Evolutionary conservation across 2,797 vertebrate species (phyloP).

Genomic region (Alcedo atthis): DNA sequence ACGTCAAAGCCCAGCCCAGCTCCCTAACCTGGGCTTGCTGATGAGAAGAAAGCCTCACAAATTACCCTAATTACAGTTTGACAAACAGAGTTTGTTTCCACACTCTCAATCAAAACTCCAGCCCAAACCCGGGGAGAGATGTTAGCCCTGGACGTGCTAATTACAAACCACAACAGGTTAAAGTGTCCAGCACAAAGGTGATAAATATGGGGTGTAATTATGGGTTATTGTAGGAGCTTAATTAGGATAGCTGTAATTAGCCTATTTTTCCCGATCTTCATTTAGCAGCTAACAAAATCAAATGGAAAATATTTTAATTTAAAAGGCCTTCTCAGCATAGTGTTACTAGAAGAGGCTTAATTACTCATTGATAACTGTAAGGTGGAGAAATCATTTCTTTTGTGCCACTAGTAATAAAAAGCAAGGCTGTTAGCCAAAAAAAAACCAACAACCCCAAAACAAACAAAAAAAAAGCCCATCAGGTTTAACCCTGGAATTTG

Average conservation of each 20-base stretch:
- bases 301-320: slow-evolving; percentile 54
- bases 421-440: not conserved
- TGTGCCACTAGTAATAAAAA: not conserved
- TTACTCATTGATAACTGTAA: not conserved
- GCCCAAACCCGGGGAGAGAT: not conserved
- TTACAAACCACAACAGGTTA: slow-evolving; percentile 77
- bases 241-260: slow-evolving; percentile 66
- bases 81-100: not conserved
- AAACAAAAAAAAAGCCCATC: not conserved
- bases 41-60: not conserved
- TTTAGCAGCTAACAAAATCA: slow-evolving; percentile 50
- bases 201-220: slow-evolving; percentile 76
- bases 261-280: slow-evolving; percentile 31
- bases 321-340: not conserved
- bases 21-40: not conserved
- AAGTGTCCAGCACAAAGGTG: slow-evolving; percentile 78
- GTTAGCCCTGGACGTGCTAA: slow-evolving; percentile 16
- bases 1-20: not conserved
- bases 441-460: not conserved
- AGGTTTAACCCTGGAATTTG: not conserved
- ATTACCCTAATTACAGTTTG: slow-evolving; percentile 2
- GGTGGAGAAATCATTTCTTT: slow-evolving; percentile 32
- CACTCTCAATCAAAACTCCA: not conserved
- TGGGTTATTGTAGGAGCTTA: slow-evolving; percentile 72
- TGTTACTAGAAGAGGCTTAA: slow-evolving; percentile 21